phyloP scores from a whole-genome alignment of 2,797 vertebrate genomes.

The Prionace glauca region DNA sequence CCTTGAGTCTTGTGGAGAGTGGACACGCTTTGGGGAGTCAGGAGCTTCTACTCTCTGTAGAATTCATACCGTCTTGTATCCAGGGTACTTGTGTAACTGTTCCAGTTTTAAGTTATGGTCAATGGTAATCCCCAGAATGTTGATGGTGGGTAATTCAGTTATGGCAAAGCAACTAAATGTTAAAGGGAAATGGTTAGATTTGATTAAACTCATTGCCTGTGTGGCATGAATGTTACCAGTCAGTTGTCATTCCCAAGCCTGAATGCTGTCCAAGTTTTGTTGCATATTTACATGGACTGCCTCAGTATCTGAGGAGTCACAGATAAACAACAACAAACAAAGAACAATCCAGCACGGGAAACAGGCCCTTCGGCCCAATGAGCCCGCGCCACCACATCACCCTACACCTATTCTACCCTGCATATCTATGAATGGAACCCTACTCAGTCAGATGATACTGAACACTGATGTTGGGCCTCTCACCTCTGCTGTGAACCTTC shows the following conservation, averaged over 20 bases:
- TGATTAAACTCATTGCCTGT: not conserved
- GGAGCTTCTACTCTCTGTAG: not conserved
- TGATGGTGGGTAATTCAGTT: not conserved
- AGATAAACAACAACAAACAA: no score
- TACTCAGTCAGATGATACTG: no score
- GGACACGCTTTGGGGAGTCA: not conserved
- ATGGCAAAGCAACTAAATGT: not conserved
- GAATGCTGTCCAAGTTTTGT: not conserved
- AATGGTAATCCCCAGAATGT: not conserved
- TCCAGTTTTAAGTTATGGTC: not conserved
- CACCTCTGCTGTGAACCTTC: not conserved
- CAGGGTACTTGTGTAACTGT: no score
- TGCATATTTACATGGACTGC: no score
- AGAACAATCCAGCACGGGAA: no score
- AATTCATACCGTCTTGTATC: not conserved
- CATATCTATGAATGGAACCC: no score
- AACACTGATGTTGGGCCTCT: no score
- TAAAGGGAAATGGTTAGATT: not conserved
- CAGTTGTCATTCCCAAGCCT: not conserved
- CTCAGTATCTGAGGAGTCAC: no score
- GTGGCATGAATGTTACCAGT: not conserved
- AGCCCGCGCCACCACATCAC: no score
- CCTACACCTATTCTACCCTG: no score
- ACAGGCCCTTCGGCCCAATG: no score
- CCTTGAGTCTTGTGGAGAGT: not conserved